Percentiles rank a stretch among this genome's conserved stretches.
Evolutionary conservation across 2,797 vertebrate species (phyloP).

Genomic region (Sebastolobus altivelis): DNA sequence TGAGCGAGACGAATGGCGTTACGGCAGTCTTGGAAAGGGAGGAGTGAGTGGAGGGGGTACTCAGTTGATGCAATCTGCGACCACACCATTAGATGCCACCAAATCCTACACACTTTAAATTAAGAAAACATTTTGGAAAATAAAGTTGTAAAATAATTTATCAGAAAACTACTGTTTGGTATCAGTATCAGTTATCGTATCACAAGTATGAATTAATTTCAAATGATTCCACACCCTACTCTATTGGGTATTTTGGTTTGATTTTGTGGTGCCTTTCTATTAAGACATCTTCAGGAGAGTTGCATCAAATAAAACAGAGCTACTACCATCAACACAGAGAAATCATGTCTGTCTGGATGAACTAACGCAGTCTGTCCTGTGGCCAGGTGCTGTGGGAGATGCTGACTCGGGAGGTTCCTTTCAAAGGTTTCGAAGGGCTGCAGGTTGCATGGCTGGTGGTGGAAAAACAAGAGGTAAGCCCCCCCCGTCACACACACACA

Average conservation of each 20-base stretch:
- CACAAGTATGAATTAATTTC: neutral
- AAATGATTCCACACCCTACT: neutral
- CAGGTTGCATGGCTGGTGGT: constrained; percentile 99
- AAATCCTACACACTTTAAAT: no score
- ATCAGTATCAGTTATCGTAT: neutral
- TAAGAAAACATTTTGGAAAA: neutral
- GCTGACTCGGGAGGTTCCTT: constrained; percentile 98
- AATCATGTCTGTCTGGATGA: neutral
- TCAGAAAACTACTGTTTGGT: neutral
- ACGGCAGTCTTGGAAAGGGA: no score
- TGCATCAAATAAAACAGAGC: neutral
- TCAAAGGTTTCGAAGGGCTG: constrained; percentile 99
- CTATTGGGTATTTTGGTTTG: neutral
- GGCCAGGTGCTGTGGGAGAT: constrained; percentile 98
- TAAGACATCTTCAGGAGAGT: neutral
- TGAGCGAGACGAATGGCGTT: no score
- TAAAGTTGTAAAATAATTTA: neutral
- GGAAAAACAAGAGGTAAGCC: constrained; percentile 95
- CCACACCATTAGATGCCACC: no score
- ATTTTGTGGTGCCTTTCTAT: neutral
- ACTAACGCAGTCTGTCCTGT: constrained; percentile 23
- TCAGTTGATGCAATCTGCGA: no score
- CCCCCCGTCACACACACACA: constrained; percentile 7
- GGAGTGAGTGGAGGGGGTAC: no score
- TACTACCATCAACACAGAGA: neutral